These are phyloP conservation scores for Phyllostomus discolor DNA, from an alignment of 2,113 vertebrate genomes.

Conservation along the genomic window DNA sequence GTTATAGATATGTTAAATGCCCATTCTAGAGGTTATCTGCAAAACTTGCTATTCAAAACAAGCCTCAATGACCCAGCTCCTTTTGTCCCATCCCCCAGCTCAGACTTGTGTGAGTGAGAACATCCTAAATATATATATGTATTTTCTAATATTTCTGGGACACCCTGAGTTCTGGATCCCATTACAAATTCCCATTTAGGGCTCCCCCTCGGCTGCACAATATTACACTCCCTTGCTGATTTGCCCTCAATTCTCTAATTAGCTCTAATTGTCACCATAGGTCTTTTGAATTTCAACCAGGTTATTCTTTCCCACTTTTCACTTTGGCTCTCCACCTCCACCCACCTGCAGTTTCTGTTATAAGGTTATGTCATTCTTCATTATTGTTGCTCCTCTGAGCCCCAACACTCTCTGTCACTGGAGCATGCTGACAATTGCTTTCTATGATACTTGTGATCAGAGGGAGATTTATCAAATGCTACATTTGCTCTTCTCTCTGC, in stretches of 20 bases:
- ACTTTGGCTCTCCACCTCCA: not conserved
- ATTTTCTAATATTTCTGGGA: no score
- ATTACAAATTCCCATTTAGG: no score
- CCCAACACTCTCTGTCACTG: not conserved
- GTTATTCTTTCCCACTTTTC: not conserved
- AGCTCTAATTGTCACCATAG: not conserved
- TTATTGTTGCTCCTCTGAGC: not conserved
- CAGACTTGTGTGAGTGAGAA: no score
- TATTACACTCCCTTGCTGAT: not conserved
- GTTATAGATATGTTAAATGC: no score
- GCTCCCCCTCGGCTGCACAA: no score
- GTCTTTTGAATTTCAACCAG: not conserved
- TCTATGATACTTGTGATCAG: not conserved
- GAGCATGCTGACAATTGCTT: not conserved
- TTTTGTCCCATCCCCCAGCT: no score
- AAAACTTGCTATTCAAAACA: no score
- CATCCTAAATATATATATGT: no score
- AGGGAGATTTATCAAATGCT: not conserved
- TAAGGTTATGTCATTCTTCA: not conserved
- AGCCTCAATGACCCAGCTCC: no score
- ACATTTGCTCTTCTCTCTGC: not conserved
- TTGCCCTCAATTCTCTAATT: not conserved
- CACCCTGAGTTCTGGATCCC: no score
- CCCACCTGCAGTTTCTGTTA: not conserved
- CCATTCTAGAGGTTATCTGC: no score